Conservation (phyloP, 1,140 invertebrate genomes). For the Ceratina australensis region DNA sequence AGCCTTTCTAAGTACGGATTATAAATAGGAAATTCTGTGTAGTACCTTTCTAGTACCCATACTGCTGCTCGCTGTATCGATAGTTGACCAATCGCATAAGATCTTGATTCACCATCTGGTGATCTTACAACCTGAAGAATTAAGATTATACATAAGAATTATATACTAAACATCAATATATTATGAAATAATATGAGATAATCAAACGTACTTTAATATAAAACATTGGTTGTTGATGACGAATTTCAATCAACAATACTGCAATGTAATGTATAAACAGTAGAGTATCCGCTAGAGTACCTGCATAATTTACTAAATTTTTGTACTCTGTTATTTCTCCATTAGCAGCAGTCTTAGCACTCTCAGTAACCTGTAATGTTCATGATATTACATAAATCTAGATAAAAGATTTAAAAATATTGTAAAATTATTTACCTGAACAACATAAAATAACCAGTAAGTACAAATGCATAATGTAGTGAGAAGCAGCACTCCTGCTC, state of each 20-base stretch:
- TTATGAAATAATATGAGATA: background rate
- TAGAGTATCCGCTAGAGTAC: conserved; percentile 94
- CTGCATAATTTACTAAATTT: conserved; percentile 93
- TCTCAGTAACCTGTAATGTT: conserved; percentile 85
- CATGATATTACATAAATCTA: conserved; percentile 8
- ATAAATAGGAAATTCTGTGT: conserved; percentile 97
- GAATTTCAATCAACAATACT: conserved; percentile 94
- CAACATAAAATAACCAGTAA: conserved; percentile 98
- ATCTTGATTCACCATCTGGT: conserved; percentile 93
- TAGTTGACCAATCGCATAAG: conserved; percentile 93
- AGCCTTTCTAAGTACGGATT: conserved; percentile 97
- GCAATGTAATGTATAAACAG: conserved; percentile 97
- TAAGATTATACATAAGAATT: conserved; percentile 5
- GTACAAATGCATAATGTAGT: conserved; percentile 96
- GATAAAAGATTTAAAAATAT: background rate
- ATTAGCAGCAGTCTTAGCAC: conserved; percentile 86
- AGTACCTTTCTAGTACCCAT: conserved; percentile 96
- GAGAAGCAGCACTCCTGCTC: conserved; percentile 91
- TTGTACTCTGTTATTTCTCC: conserved; percentile 90
- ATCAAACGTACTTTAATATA: conserved; percentile 87
- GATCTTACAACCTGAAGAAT: conserved; percentile 87
- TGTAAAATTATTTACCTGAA: conserved; percentile 79
- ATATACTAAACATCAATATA: conserved; percentile 1
- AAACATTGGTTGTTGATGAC: conserved; percentile 93
- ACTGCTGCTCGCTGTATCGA: conserved; percentile 97